Evolutionary conservation across 2,888 invertebrate genomes (phyloP), one percentile per base, ranked within the genome.

Genomic region (Anagyrus pseudococci): DNA sequence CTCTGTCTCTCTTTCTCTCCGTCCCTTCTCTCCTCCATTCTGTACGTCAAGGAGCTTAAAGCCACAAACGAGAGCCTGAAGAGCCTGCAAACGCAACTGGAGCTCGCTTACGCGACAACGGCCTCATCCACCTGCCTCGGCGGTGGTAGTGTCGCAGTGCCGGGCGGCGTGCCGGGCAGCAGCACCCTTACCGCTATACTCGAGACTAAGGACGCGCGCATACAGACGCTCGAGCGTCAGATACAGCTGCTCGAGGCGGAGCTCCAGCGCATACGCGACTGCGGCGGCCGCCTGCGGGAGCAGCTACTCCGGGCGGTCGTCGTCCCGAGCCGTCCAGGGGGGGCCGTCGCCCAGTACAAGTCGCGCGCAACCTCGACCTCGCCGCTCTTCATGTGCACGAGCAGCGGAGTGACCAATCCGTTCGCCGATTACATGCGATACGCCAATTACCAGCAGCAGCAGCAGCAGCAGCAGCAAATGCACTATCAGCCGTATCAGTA

Each of bases 121-220:
- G 86, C 85, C 72, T 78, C 81, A 22, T 80, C 70, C 58, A 70
- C 68, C 60, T 67, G 69, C 52, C 70, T 77, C 58, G 73, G 75
- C 25, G 80, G 80, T 44, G 80, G 80, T 58, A 79, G 78, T 68
- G 79, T 79, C 44, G 80, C 79, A 43, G 79, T 80, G 57, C 80
- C 80, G 41, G 78, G 78, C 64, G 77, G 74, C 80, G 82, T 85
- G 79, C 83, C 85, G 79, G 82, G 85, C 78, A 85, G 85, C 82
- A 89, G 89, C 81, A 90, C 90, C 73, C 86, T 91, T 82, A 88
- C 89, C 73, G 90, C 90, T 75, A 89, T 91, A 82, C 86, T 91
- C 84, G 91, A 90, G 85, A 91, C 90, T 75, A 90, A 93, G 89
- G 93, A 93, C 83, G 90, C 91, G 77, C 88, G 93, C 82, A 93